phyloP scores from a whole-genome alignment of 2,888 invertebrate genomes.

The Choristoneura rosaceana region DNA sequence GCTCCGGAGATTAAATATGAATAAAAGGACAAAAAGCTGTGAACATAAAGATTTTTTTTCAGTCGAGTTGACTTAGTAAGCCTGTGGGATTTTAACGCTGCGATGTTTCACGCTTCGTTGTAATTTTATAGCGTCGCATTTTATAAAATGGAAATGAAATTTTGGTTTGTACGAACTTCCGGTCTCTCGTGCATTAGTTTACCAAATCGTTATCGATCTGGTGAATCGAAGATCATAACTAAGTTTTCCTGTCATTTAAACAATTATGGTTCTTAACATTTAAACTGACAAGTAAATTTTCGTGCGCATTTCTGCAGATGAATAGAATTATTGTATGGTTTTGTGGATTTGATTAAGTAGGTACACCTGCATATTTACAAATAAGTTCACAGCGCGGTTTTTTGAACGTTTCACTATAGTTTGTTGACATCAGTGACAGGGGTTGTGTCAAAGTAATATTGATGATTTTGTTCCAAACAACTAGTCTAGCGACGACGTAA shows the following conservation, averaged over 20 bases:
- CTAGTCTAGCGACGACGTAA: too few relatives aligned
- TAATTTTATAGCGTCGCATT: slow-evolving; percentile 59
- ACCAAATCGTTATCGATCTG: neutral
- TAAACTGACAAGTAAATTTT: slow-evolving; percentile 21
- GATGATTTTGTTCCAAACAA: too few relatives aligned
- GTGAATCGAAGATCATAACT: neutral
- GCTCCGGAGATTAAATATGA: slow-evolving; percentile 81
- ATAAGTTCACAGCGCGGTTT: too few relatives aligned
- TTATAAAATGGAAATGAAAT: slow-evolving; percentile 22
- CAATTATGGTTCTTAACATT: slow-evolving; percentile 7
- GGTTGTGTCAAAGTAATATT: too few relatives aligned
- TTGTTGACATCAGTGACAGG: too few relatives aligned
- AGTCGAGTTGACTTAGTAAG: slow-evolving; percentile 71
- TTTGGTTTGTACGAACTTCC: slow-evolving; percentile 44
- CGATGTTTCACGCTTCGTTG: slow-evolving; percentile 62
- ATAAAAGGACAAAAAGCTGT: slow-evolving; percentile 79
- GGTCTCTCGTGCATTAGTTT: slow-evolving; percentile 14
- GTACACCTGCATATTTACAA: too few relatives aligned
- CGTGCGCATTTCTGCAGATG: neutral
- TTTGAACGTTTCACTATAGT: too few relatives aligned
- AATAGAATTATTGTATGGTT: slow-evolving; percentile 7
- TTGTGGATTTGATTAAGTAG: neutral
- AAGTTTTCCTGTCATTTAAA: neutral
- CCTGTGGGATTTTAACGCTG: slow-evolving; percentile 72
- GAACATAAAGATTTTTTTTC: slow-evolving; percentile 73